Evolutionary conservation across 2,797 vertebrate species (phyloP), one percentile per base, ranked within the genome.

Genomic region (Sparidentex hasta): DNA sequence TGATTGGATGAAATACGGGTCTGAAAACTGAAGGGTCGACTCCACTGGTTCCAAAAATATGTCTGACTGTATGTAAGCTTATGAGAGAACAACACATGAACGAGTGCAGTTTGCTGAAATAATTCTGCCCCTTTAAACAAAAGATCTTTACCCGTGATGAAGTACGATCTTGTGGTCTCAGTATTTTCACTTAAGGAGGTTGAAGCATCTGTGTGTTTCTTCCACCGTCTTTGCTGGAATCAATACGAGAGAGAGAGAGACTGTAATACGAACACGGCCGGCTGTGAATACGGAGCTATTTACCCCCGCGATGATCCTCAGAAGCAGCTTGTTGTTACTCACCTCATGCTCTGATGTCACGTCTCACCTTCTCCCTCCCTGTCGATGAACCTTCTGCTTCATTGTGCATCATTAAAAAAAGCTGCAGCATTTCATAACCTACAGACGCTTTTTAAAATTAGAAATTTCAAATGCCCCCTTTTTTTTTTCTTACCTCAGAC

Each of bases 401-500:
- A 72, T 57, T 75, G 65, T 74, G 58, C 57, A 76, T 59, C 48
- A 80, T 76, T 38, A 74, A 76, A 76, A 50, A 52, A 70, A 71
- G 69, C 70, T 38, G 33, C 44, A 2, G 41, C 66, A 56, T 88
- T 78, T 83, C 56, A 87, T 81, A 58, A 87, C 65, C 83, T 76
- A 78, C 64, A 72, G 75, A 83, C 11, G 16, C 79, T 84, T 80
- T 61, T 89, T 80, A 75, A 86, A 85, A 83, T 86, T 27, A 51
- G 74, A 79, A 63, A 88, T 82, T 80, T 87, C 76, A 58, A 76
- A 83, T 55, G 71, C 80, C 56, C 55, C 48, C 91, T n/a, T n/a
- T n/a, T n/a, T n/a, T n/a, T 38, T 90, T 57, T 51, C 91, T 38
- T 90, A 85, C 69, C 73, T 85, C 67, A 58, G 72, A 84, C 65